phyloP scores from a whole-genome alignment of 2,797 vertebrate species.

The Cetoscarus ocellatus region DNA sequence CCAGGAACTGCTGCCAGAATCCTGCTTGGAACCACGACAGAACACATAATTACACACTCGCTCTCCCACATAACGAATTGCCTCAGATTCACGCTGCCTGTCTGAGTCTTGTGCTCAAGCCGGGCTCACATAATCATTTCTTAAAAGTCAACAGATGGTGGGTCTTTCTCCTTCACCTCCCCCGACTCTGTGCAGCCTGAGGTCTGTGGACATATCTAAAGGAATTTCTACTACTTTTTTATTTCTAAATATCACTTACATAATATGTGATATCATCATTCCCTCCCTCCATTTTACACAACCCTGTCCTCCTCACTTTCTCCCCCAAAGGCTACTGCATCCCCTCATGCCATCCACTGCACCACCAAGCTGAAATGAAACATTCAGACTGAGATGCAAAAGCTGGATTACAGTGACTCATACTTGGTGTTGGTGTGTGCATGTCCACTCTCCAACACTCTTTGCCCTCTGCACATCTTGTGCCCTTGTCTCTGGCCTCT shows the following conservation, averaged over 20 bases:
- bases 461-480: constrained; percentile 8
- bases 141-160: constrained; percentile 60
- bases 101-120: constrained; percentile 22
- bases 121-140: constrained; percentile 28
- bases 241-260: constrained; percentile 24
- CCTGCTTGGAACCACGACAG: constrained; percentile 44
- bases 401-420: constrained; percentile 36
- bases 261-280: constrained; percentile 9
- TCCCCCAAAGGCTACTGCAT: constrained; percentile 5
- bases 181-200: constrained; percentile 7
- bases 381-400: constrained; percentile 36
- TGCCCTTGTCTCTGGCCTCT: constrained; percentile 45
- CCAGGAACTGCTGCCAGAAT: constrained; percentile 42
- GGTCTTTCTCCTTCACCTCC: constrained; percentile 51
- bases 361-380: constrained; percentile 34
- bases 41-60: constrained; percentile 49
- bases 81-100: constrained; percentile 42
- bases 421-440: constrained; percentile 9
- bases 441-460: constrained; percentile 5
- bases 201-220: constrained; percentile 25
- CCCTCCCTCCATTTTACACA: background rate
- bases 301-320: constrained; percentile 17
- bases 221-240: constrained; percentile 32
- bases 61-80: constrained; percentile 36
- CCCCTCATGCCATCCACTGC: background rate